Percentiles rank a stretch among this genome's conserved stretches.
Conservation (phyloP, 2,797 vertebrate species). For the Hippopotamyrus pictus region DNA sequence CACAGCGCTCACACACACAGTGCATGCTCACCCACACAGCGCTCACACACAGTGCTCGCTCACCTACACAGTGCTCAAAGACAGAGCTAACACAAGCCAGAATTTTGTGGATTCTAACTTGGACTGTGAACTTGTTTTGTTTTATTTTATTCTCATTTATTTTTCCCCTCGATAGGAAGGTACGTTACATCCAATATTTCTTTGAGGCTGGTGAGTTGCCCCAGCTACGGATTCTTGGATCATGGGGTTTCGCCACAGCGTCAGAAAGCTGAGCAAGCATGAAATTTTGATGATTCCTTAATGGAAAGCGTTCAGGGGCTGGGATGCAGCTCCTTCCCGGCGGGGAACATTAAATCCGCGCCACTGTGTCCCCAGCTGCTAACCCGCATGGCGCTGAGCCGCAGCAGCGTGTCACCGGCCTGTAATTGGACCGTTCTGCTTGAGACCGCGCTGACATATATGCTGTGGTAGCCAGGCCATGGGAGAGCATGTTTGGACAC, state of each 20-base stretch:
- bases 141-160: not conserved
- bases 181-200: not conserved
- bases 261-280: not conserved
- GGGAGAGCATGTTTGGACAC: not conserved
- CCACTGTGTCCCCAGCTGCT: not conserved
- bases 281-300: slow-evolving; percentile 14
- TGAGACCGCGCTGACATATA: not conserved
- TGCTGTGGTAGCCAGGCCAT: not conserved
- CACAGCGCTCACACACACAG: not conserved
- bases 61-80: not conserved
- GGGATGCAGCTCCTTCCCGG: not conserved
- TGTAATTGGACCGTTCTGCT: not conserved
- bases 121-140: not conserved
- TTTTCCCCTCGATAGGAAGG: not conserved
- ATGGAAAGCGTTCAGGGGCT: not conserved
- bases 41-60: too few relatives aligned
- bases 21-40: not conserved
- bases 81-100: not conserved
- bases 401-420: not conserved
- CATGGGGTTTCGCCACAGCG: not conserved
- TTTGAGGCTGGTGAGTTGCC: not conserved
- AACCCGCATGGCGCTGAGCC: not conserved
- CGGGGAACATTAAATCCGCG: not conserved
- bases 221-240: not conserved
- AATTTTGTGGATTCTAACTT: not conserved